Evolutionary conservation across 2,113 vertebrate genomes (phyloP), one percentile per base, ranked within the genome.

Genomic region (Ploceus nigricollis): DNA sequence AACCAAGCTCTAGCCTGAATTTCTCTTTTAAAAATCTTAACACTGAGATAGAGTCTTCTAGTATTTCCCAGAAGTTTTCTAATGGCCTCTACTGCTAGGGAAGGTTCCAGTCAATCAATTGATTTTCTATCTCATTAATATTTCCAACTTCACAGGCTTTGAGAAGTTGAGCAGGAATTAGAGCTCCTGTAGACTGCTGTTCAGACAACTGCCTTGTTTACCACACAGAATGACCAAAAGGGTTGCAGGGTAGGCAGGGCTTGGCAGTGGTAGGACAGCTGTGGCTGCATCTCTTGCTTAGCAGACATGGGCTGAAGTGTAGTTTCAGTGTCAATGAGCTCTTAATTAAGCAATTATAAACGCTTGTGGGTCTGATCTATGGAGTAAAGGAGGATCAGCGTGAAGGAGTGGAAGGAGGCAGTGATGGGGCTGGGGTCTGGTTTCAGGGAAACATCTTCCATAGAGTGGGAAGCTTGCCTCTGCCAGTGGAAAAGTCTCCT

Each of bases 391-490:
- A 57, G 13, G n/a, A 19, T 70, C 2, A 11, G 1, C 39, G 40
- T 0, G 10, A 48, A 44, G 39, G 33, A 25, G 13, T 53, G 20
- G 42, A 58, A 73, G 31, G 33, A 85, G 39, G 18, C 11, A 42
- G 27, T 2, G 9, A 8, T 30, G 37, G 25, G 11, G 9, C 21
- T 80, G 47, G 28, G 23, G 9, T 56, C 44, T 79, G 60, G 15
- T 44, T 25, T 87, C 5, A 7, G 37, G 40, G 13, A 66, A 48
- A 6, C 15, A 17, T 24, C 22, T 48, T 57, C 31, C 12, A 5
- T 0, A 16, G 23, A 31, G 19, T 0, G 0, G 75, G 73, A 71
- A 88, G 4, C 16, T 85, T 19, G 2, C 14, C 8, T 75, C 35
- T 87, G 10, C 35, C 0, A 3, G 13, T 42, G 21, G 35, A 45